Base-by-base conservation (phyloP, 2,888 invertebrate species). In the Diplazon laetatorius region DNA sequence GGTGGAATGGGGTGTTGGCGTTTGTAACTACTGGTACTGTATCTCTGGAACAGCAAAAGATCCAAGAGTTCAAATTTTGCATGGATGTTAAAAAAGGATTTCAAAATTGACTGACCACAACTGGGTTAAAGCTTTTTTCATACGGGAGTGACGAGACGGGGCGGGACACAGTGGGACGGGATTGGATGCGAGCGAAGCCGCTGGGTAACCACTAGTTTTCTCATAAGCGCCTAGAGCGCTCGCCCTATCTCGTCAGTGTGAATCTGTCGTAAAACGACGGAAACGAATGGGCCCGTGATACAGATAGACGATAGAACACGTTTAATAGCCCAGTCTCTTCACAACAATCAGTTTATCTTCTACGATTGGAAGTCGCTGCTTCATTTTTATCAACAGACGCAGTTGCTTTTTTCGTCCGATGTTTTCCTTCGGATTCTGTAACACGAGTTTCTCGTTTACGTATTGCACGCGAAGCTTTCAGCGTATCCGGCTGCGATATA, bases 401-500 rank as follows among this genome's bases (percentile, higher is more conserved):
- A 12, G 18, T 25, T 35, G 35, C 62, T 63, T 68, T 46, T 55
- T 77, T 72, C n/a, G 42, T 30, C 18, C 30, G 46, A 18, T 57
- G 70, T 44, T 59, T 52, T 52, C 22, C 37, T 18, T 46, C 20
- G 39, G 50, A 68, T 18, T 62, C 39, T 62, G 72, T 78, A 73
- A 78, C 72, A 78, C 69, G 73, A 69, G 63, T 78, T 78, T 63
- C 69, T 63, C 63, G 57, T 73, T 48, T 60, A 62, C 60, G 39
- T 42, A 3, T 39, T 8, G 25, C 46, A 66, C 72, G 60, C 68
- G 68, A 25, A 44, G 62, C 62, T 30, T n/a, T 18, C 8, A 10
- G 44, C 25, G 12, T 4, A 50, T 22, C 50, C 14, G 22, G 12
- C 48, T 48, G 18, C 8, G 50, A 12, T 22, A 50, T 50, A 22